Conservation (phyloP, 2,113 vertebrate genomes). For the Nannobrachium achirus region DNA sequence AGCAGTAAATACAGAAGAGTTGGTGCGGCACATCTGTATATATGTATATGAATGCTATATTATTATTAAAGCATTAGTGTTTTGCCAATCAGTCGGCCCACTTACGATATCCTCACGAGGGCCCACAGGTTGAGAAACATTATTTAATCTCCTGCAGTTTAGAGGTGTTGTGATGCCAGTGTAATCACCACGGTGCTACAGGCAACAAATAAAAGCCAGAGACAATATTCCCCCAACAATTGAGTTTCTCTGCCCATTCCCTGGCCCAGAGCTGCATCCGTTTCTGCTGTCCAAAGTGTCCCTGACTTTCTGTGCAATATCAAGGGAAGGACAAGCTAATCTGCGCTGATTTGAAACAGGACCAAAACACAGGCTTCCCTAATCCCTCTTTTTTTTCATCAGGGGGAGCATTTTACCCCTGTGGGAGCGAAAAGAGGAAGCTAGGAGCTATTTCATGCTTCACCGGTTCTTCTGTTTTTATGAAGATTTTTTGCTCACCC, state of each 20-base stretch:
- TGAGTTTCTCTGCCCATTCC: slow-evolving; percentile 48
- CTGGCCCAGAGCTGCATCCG: slow-evolving; percentile 55
- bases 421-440: slow-evolving; percentile 67
- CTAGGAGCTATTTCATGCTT: slow-evolving; percentile 80
- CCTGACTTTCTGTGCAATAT: slow-evolving; percentile 68
- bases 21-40: too few relatives aligned
- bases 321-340: slow-evolving; percentile 75
- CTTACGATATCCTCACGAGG: too few relatives aligned
- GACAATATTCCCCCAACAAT: slow-evolving; percentile 70
- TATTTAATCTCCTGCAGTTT: slow-evolving; percentile 52
- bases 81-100: too few relatives aligned
- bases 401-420: slow-evolving; percentile 67
- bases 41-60: too few relatives aligned
- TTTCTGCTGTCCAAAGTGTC: slow-evolving; percentile 51
- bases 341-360: slow-evolving; percentile 79
- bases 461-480: slow-evolving; percentile 74
- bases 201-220: slow-evolving; percentile 68
- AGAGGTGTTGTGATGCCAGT: slow-evolving; percentile 64
- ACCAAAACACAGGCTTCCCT: slow-evolving; percentile 73
- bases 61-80: too few relatives aligned
- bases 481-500: slow-evolving; percentile 56
- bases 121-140: too few relatives aligned
- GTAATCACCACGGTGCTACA: slow-evolving; percentile 64
- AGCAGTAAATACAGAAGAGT: too few relatives aligned
- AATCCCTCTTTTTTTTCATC: slow-evolving; percentile 75